Evolutionary conservation across 2,113 vertebrate species (phyloP), one percentile per base, ranked within the genome.

Genomic region (Pachyramphus minor): DNA sequence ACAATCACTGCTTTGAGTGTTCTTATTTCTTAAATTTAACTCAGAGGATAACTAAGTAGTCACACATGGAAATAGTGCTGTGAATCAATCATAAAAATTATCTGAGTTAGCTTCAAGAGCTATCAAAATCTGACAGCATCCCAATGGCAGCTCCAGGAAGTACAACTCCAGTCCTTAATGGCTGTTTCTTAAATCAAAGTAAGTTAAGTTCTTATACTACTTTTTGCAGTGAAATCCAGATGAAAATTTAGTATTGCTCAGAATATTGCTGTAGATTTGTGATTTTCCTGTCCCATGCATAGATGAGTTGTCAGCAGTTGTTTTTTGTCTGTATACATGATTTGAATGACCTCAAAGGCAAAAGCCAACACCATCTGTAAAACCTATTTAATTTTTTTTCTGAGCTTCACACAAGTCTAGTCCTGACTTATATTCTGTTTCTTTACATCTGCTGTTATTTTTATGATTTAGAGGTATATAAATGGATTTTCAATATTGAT

Each of bases 41-140:
- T 42, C 16, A 21, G 52, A 81, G 22, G 56, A 67, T 8, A 93
- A 30, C 13, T 78, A 77, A 76, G 41, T 44, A 56, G 37, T 8
- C 30, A 23, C 25, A 49, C 6, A 63, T 33, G 75, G n/a, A 73
- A 92, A 67, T 37, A 68, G 22, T 62, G 23, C 4, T 58, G 6
- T 47, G 33, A 95, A 77, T 50, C 59, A 89, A 69, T 90, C 30
- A 66, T 31, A 62, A 73, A 89, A 95, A 37, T 62, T 1, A 60
- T 35, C 49, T 73, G 44, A 52, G 17, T 58, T 47, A 44, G 16
- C 30, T 72, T 84, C 69, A 81, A 74, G 87, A 74, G 11, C 27
- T 50, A 8, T 42, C 42, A 73, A 87, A 84, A 75, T 67, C 56
- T 72, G 45, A 72, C 52, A 91, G 49, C 44, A 71, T 42, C 44